Base-by-base conservation (phyloP, 2,113 vertebrate genomes). In the Scartelaos histophorus region DNA sequence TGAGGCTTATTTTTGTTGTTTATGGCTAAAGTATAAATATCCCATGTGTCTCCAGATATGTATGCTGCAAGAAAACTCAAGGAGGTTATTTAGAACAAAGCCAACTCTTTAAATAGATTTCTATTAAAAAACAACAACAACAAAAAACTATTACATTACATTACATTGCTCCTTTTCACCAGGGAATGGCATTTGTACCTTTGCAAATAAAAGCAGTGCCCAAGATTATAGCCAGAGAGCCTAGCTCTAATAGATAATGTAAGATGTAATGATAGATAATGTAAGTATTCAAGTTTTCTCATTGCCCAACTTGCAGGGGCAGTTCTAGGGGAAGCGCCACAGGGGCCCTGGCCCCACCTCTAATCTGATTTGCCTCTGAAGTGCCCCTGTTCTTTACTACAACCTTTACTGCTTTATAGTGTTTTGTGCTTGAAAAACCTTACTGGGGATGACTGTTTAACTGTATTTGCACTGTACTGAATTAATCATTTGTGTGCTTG, bases 41-140 rank as follows among this genome's bases (percentile, higher is more conserved):
- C 54, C 25, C 35, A 61, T 85, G 73, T 79, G 66, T 86, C 91
- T 89, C 54, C 84, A 94, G 93, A 93, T 83, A 87, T 86, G 82
- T 81, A 89, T 1, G 5, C 79, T 13, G 68, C 82, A 46, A 88
- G 88, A 72, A 92, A 85, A 74, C 22, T 82, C 51, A 90, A 76
- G 82, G 93, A 93, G 92, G 93, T 94, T 19, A 85, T 90, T 76
- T 17, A 12, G 17, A 82, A 75, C 79, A 61, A 16, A 83, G 54
- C 7, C 15, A 49, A 29, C 7, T 62, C 9, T 16, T 15, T 16
- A n/a, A 64, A 38, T 21, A 25, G 13, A 25, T 6, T 58, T 13
- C 21, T 24, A 3, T 11, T 56, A 56, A 56, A 56, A 51, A 13
- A 54, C 17, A n/a, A 12, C 43, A 51, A 19, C n/a, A n/a, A n/a